Evolutionary conservation across 1,140 invertebrate species (phyloP).

Genomic region (Micrasema minimum): DNA sequence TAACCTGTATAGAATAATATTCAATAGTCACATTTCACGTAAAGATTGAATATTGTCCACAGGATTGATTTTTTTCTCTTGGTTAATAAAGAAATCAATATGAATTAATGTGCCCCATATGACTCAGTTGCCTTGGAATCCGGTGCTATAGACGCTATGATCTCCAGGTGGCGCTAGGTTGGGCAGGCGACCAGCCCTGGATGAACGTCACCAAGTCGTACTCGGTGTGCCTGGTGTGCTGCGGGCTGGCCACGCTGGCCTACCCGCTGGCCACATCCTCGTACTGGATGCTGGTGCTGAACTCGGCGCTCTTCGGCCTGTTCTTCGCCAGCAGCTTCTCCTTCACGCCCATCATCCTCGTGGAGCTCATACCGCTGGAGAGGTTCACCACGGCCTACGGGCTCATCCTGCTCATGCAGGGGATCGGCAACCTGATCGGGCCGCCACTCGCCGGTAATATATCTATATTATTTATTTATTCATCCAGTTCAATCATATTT

Average conservation of each 20-base stretch:
- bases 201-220: conserved; percentile 86
- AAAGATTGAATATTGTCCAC: too few relatives aligned
- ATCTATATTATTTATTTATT: background rate
- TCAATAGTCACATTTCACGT: too few relatives aligned
- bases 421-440: conserved; percentile 73
- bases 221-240: conserved; percentile 78
- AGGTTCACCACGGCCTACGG: conserved; percentile 92
- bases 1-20: too few relatives aligned
- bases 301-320: conserved; percentile 79
- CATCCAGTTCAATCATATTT: too few relatives aligned
- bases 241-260: conserved; percentile 76
- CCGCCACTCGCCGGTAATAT: conserved; percentile 71
- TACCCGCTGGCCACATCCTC: conserved; percentile 77
- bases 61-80: background rate
- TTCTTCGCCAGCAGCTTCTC: conserved; percentile 89
- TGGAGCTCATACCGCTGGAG: conserved; percentile 78
- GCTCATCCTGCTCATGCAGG: conserved; percentile 87
- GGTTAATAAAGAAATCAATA: too few relatives aligned
- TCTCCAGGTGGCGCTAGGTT: conserved; percentile 82
- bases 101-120: too few relatives aligned
- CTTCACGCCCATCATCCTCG: conserved; percentile 87
- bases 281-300: conserved; percentile 69
- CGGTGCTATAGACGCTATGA: too few relatives aligned
- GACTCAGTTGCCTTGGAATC: too few relatives aligned
- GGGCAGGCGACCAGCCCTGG: conserved; percentile 89